Conservation (phyloP, 2,888 invertebrate genomes). For the Eristalis pertinax region DNA sequence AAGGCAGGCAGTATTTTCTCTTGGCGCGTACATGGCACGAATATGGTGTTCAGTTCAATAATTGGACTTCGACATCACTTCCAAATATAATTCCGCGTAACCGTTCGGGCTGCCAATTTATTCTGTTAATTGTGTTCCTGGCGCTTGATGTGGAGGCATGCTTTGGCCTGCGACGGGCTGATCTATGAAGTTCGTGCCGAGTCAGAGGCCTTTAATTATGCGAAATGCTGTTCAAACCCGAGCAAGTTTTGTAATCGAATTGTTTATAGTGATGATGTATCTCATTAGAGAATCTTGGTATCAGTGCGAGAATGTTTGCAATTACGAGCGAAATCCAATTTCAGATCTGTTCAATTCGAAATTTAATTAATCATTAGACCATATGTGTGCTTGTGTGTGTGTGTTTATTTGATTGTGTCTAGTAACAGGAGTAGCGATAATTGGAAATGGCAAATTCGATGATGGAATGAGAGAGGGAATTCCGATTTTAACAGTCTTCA, state of each 20-base stretch:
- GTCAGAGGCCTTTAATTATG: slow-evolving; percentile 35
- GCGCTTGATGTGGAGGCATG: neutral
- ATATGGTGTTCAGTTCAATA: slow-evolving; percentile 20
- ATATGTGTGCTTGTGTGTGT: neutral
- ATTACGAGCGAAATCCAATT: neutral
- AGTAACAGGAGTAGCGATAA: neutral
- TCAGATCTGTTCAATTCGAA: neutral
- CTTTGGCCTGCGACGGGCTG: neutral
- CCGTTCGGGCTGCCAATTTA: neutral
- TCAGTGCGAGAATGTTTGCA: neutral
- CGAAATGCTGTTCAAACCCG: slow-evolving; percentile 21
- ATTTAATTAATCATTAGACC: neutral
- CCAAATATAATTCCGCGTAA: slow-evolving; percentile 49
- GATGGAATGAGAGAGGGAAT: neutral
- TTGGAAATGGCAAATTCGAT: neutral
- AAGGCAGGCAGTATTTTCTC: neutral
- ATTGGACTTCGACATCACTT: slow-evolving; percentile 46
- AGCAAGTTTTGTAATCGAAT: slow-evolving; percentile 26
- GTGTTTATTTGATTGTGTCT: no score
- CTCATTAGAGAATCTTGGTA: slow-evolving; percentile 22
- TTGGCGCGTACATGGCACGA: slow-evolving; percentile 14
- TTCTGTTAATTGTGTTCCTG: neutral
- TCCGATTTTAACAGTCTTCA: neutral
- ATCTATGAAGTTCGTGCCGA: slow-evolving; percentile 19
- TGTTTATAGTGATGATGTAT: slow-evolving; percentile 51